A percentile compares a stretch with the other conserved stretches of the same genome.
These are phyloP conservation scores for Dermatemys mawii DNA, from an alignment of 2,113 vertebrate species.

Conservation along the genomic window DNA sequence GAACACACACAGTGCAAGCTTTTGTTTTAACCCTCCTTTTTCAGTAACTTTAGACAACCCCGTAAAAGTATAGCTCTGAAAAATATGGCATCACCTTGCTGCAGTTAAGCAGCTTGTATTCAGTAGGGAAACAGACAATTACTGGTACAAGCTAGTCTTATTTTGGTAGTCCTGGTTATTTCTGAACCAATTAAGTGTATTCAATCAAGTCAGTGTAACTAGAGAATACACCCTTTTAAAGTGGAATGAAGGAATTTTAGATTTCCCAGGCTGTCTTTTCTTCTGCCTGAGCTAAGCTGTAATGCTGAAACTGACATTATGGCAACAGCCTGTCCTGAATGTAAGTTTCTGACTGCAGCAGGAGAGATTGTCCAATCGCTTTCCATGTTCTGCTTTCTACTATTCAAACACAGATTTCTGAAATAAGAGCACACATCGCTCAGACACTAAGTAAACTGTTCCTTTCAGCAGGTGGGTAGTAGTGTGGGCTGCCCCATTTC, in stretches of 20 bases:
- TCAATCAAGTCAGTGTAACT: not conserved
- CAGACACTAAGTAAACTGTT: not conserved
- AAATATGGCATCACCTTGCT: not conserved
- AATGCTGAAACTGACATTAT: not conserved
- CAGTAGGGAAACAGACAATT: not conserved
- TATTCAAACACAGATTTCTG: not conserved
- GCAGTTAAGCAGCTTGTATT: not conserved
- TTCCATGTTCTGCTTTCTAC: not conserved
- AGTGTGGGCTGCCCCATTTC: not conserved
- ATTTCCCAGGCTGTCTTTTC: not conserved
- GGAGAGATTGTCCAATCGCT: not conserved
- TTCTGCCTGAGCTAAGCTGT: not conserved
- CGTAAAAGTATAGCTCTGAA: not conserved
- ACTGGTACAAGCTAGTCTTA: not conserved
- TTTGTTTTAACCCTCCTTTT: slow-evolving; percentile 55
- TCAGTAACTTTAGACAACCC: not conserved
- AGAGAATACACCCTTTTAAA: not conserved
- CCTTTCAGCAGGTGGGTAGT: not conserved
- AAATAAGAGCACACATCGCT: not conserved
- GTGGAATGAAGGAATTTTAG: accelerated
- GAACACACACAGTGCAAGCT: not conserved
- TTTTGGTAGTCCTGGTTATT: not conserved
- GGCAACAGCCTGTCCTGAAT: not conserved
- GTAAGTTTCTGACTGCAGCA: not conserved
- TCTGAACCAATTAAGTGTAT: not conserved